These are phyloP conservation scores for Asarcornis scutulata DNA, from an alignment of 2,113 vertebrate species.

Conservation along the genomic window DNA sequence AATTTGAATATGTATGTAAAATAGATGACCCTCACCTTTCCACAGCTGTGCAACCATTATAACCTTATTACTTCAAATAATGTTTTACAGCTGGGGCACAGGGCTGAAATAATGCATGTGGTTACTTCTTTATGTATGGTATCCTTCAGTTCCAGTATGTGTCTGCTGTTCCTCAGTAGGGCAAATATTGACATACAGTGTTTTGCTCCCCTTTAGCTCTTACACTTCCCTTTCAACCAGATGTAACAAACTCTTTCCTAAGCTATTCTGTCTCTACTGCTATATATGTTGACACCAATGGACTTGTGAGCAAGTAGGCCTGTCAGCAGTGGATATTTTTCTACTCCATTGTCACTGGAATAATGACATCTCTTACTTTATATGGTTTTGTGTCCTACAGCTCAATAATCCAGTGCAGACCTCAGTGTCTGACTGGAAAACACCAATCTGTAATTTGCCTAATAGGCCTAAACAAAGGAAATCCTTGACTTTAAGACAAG, in stretches of 20 bases:
- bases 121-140: constrained; percentile 58
- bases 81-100: constrained; percentile 75
- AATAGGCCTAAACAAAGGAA: constrained; percentile 72
- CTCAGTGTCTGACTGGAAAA: constrained; percentile 60
- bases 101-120: constrained; percentile 70
- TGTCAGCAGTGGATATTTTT: constrained; percentile 75
- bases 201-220: constrained; percentile 67
- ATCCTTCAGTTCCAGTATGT: constrained; percentile 69
- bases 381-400: constrained; percentile 70
- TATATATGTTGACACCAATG: constrained; percentile 64
- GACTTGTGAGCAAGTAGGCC: constrained; percentile 67
- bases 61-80: constrained; percentile 75
- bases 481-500: constrained; percentile 69
- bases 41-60: constrained; percentile 68
- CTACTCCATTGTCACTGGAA: constrained; percentile 65
- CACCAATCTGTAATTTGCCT: constrained; percentile 65
- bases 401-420: constrained; percentile 67
- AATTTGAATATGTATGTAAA: constrained; percentile 77
- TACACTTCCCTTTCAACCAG: constrained; percentile 70
- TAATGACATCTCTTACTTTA: constrained; percentile 77
- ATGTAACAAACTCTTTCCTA: constrained; percentile 67
- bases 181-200: constrained; percentile 69
- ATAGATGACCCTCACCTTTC: constrained; percentile 64
- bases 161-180: constrained; percentile 71
- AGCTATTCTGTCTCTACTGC: constrained; percentile 61